Conservation (phyloP, 2,888 invertebrate species). For the Alloplasta piceator region DNA sequence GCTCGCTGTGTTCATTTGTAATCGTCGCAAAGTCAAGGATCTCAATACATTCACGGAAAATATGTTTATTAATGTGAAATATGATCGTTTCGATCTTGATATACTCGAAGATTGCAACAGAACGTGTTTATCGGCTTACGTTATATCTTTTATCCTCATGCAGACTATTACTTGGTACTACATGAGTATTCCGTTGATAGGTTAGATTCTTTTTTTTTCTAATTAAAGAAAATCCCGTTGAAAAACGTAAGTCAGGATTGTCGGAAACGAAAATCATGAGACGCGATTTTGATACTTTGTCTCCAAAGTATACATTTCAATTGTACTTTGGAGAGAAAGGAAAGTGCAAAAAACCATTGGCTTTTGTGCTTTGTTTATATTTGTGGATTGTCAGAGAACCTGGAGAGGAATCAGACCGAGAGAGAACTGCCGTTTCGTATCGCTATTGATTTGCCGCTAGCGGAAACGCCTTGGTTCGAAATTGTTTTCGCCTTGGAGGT, state of each 20-base stretch:
- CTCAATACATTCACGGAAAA: conserved; percentile 63
- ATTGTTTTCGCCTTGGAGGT: not conserved
- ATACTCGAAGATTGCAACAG: not conserved
- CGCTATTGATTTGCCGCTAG: conserved; percentile 56
- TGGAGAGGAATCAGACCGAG: conserved; percentile 47
- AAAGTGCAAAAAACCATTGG: too few relatives aligned
- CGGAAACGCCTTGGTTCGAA: conserved; percentile 66
- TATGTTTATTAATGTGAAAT: conserved; percentile 57
- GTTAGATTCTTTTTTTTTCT: not conserved
- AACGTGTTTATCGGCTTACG: conserved; percentile 17
- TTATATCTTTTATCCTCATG: not conserved
- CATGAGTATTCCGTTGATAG: not conserved
- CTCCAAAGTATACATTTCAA: not conserved
- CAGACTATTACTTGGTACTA: conserved; percentile 2
- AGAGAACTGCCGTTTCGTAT: conserved; percentile 59
- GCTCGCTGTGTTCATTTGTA: conserved; percentile 56
- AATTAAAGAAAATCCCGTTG: not conserved
- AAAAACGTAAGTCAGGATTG: too few relatives aligned
- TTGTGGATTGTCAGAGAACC: conserved; percentile 42
- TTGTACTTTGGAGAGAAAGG: not conserved
- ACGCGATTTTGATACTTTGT: too few relatives aligned
- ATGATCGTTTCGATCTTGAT: conserved; percentile 46
- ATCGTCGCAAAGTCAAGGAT: conserved; percentile 61
- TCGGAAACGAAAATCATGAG: too few relatives aligned
- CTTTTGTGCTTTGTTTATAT: too few relatives aligned